Evolutionary conservation across 1,140 invertebrate genomes (phyloP).

Genomic region (Holotrichia oblita): DNA sequence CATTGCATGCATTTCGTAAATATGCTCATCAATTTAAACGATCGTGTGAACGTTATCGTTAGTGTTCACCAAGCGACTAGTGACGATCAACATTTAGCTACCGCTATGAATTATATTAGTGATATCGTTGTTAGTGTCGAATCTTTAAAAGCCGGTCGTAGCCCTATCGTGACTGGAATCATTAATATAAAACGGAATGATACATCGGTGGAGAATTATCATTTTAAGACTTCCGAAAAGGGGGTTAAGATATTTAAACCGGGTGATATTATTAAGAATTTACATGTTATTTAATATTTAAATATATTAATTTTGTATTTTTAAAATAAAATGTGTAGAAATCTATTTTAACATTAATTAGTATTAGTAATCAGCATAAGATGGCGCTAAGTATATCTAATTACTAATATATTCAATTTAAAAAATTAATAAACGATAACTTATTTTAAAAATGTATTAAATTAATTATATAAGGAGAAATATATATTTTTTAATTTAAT

Average conservation of each 20-base stretch:
- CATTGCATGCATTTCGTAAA: conserved; percentile 67
- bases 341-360: too few species aligned
- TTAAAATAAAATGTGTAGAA: too few species aligned
- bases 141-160: conserved; percentile 71
- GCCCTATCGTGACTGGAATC: conserved; percentile 74
- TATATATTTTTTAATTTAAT: too few species aligned
- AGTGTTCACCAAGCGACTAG: conserved; percentile 66
- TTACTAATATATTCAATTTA: too few species aligned
- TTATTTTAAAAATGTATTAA: too few species aligned
- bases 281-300: neutral
- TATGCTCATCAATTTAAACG: conserved; percentile 60
- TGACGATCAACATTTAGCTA: conserved; percentile 65
- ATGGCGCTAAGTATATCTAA: too few species aligned
- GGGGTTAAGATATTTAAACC: conserved; percentile 13
- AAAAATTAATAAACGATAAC: too few species aligned
- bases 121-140: conserved; percentile 71
- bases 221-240: conserved; percentile 18
- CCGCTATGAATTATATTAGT: conserved; percentile 69
- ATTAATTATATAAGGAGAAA: too few species aligned
- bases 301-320: neutral
- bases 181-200: conserved; percentile 65
- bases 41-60: conserved; percentile 60
- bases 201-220: conserved; percentile 56
- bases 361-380: too few species aligned
- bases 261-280: conserved; percentile 2